Evolutionary conservation across 2,888 invertebrate genomes (phyloP).

Genomic region (Platyscelio sp.): DNA sequence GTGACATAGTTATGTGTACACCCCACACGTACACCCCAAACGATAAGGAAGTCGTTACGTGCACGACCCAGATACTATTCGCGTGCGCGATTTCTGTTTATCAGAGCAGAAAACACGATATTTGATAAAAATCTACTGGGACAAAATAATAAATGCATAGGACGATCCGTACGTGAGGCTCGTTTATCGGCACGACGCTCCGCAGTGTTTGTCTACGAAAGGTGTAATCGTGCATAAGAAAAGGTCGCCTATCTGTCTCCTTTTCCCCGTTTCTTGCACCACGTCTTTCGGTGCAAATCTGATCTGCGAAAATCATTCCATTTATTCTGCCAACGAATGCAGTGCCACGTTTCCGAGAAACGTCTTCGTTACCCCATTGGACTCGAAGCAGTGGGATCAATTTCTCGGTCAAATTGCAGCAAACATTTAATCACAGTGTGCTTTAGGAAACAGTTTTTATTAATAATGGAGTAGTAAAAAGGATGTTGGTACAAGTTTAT

Average conservation of each 20-base stretch:
- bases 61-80: constrained; percentile 61
- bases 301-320: constrained; percentile 17
- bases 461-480: too few species aligned
- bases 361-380: too few species aligned
- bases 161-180: constrained; percentile 58
- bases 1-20: constrained; percentile 64
- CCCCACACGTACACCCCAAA: constrained; percentile 24
- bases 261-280: background rate
- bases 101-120: constrained; percentile 66
- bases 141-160: constrained; percentile 70
- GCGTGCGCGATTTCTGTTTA: constrained; percentile 69
- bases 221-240: constrained; percentile 60
- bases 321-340: too few species aligned
- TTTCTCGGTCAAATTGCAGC: too few species aligned
- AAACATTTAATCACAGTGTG: too few species aligned
- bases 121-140: constrained; percentile 65
- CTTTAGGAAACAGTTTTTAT: too few species aligned
- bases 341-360: too few species aligned
- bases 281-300: constrained; percentile 20
- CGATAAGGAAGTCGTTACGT: constrained; percentile 70
- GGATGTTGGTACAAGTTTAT: too few species aligned
- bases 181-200: constrained; percentile 56
- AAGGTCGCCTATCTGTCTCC: constrained; percentile 46
- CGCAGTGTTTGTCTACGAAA: constrained; percentile 54
- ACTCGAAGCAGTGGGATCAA: too few species aligned